Conservation (phyloP, 2,113 vertebrate genomes). For the Neotragus moschatus region DNA sequence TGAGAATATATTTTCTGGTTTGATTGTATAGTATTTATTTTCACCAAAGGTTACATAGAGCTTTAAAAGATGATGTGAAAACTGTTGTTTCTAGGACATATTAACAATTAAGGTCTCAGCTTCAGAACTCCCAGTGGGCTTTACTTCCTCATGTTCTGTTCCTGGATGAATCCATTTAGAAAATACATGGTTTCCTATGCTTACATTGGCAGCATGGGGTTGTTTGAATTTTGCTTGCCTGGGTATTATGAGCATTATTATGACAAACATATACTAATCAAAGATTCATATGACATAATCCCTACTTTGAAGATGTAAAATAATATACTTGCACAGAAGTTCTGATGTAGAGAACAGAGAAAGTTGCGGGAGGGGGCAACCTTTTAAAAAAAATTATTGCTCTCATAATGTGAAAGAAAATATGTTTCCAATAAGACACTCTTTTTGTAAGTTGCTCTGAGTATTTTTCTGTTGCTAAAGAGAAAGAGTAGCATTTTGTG, state of each 20-base stretch:
- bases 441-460: background rate
- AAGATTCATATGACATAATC: background rate
- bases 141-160: slow-evolving; percentile 8
- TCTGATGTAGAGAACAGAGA: background rate
- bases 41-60: background rate
- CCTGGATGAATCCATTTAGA: background rate
- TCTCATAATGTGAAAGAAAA: background rate
- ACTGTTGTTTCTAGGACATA: background rate
- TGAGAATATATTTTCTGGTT: background rate
- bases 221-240: background rate
- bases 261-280: background rate
- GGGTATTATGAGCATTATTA: background rate
- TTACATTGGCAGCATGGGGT: background rate
- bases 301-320: background rate
- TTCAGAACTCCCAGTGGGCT: background rate
- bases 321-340: background rate
- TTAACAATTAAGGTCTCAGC: background rate
- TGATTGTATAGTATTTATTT: background rate
- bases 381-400: background rate
- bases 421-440: background rate
- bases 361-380: accelerated
- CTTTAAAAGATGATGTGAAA: slow-evolving; percentile 2
- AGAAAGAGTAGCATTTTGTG: background rate
- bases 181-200: background rate
- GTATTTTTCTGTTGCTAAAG: background rate